Base-by-base conservation (phyloP, 2,113 vertebrate genomes). In the Sebastes schlegelii region DNA sequence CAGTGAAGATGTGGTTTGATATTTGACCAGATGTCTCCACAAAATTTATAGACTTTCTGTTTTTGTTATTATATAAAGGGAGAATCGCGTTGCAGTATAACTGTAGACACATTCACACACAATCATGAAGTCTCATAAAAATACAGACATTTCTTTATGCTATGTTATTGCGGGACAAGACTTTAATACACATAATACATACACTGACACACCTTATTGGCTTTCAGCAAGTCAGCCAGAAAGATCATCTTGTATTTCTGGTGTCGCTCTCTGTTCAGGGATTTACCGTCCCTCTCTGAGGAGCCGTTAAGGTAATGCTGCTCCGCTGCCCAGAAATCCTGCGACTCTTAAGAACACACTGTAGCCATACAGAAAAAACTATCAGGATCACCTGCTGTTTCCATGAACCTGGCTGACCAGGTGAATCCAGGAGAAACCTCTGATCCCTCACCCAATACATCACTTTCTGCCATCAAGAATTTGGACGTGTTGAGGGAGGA, bases 261-360 rank as follows among this genome's bases (percentile, higher is more conserved):
- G 57, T 80, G 80, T 86, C 77, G 73, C 54, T 85, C 58, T 80
- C 81, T 88, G 82, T 63, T 87, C 74, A 79, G 76, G 77, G 83
- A 90, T 81, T 88, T 71, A 83, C 68, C 77, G 65, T 83, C 66
- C 11, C 40, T 71, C 80, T 81, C 84, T 46, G 61, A 80, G 76
- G 87, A 86, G 79, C 77, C 0, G 9, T 90, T 84, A 17, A 26
- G 65, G 65, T 49, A 77, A 81, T 66, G 60, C 83, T 62, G 58
- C 49, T 66, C 23, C 1, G 16, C 65, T 75, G 55, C 40, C 70
- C 79, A 77, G 79, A 84, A 77, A 72, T 46, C 46, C 68, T 82
- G 43, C 0, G 12, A 63, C 72, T 62, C 52, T 26, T 8, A 21
- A 74, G 64, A 84, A 63, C 58, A 52, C 72, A 77, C 26, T 26